Conservation (phyloP, 2,113 vertebrate genomes). For the Gymnarchus niloticus region DNA sequence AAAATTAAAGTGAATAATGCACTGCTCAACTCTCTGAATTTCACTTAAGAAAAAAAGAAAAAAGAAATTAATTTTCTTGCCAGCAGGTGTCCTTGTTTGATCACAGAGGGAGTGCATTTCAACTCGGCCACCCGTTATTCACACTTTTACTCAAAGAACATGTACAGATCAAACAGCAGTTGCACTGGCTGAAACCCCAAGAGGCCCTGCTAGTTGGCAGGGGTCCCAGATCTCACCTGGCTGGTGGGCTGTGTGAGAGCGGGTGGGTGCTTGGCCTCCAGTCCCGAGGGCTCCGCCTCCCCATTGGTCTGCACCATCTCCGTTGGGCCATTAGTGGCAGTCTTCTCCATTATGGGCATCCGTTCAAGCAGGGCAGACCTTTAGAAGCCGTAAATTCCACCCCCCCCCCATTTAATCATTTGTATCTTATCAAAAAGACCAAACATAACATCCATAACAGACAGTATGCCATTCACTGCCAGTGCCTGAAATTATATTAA, state of each 20-base stretch:
- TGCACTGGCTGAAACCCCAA: background rate
- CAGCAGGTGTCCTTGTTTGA: conserved; percentile 30
- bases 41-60: background rate
- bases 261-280: conserved; percentile 81
- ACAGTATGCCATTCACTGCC: background rate
- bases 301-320: conserved; percentile 93
- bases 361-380: conserved; percentile 91
- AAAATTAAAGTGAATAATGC: background rate
- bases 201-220: no score
- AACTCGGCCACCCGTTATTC: background rate
- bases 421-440: background rate
- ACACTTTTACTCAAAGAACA: background rate
- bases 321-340: conserved; percentile 83
- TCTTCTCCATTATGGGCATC: conserved; percentile 98
- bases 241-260: conserved; percentile 72
- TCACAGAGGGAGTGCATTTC: background rate
- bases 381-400: background rate
- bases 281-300: conserved; percentile 79
- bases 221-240: conserved; percentile 66
- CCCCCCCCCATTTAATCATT: background rate
- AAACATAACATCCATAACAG: background rate
- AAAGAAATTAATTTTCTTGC: background rate
- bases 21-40: background rate
- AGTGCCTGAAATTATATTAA: no score
- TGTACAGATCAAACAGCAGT: background rate